phyloP scores from a whole-genome alignment of 2,888 invertebrate species.

The Chironomus riparius region DNA sequence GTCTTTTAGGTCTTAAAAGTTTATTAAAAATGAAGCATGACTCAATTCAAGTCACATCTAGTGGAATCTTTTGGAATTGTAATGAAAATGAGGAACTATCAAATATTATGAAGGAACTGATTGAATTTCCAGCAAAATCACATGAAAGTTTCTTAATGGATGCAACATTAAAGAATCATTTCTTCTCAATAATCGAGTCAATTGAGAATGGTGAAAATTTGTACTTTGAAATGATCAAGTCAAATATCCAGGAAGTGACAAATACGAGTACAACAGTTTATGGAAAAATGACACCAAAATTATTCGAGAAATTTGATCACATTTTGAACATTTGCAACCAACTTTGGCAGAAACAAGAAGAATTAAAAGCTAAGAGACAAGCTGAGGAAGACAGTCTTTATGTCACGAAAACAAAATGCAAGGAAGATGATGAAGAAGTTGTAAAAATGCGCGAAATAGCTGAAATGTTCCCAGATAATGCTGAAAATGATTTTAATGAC shows the following conservation, averaged over 20 bases:
- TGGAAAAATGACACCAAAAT: conserved; percentile 40
- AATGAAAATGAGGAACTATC: conserved; percentile 33
- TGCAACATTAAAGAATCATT: no score
- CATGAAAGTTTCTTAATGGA: conserved; percentile 28
- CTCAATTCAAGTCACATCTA: conserved; percentile 23
- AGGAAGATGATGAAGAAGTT: conserved; percentile 59
- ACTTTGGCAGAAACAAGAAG: conserved; percentile 69
- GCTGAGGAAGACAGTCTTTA: conserved; percentile 70
- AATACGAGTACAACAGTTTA: conserved; percentile 53
- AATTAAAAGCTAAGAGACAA: conserved; percentile 54
- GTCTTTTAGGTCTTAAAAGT: conserved; percentile 50
- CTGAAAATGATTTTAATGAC: conserved; percentile 61
- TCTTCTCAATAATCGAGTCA: background rate
- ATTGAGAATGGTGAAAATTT: conserved; percentile 36
- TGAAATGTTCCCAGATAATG: conserved; percentile 59
- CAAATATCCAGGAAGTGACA: conserved; percentile 57
- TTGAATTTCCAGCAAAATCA: conserved; percentile 34
- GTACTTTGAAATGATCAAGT: conserved; percentile 52
- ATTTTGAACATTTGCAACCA: conserved; percentile 54
- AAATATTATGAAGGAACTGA: conserved; percentile 34
- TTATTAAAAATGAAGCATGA: conserved; percentile 43
- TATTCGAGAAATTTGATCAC: conserved; percentile 45
- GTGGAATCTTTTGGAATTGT: conserved; percentile 29
- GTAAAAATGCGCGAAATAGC: conserved; percentile 55
- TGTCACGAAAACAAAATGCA: conserved; percentile 59